A percentile compares a stretch with the other conserved stretches of the same genome.
phyloP scores from a whole-genome alignment of 2,797 vertebrate genomes.

The Periophthalmus magnuspinnatus region DNA sequence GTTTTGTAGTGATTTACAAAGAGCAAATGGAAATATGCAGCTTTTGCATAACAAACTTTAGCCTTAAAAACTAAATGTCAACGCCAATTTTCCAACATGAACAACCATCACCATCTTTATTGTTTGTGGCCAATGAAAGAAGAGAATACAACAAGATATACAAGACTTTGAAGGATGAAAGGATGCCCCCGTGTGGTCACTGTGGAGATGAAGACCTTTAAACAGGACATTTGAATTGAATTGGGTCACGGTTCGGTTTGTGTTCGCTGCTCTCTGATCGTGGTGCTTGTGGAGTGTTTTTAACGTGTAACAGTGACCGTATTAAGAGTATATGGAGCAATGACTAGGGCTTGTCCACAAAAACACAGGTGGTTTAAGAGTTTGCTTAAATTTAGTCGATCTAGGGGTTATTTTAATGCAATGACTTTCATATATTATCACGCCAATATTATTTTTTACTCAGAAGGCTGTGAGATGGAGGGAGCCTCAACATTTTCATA shows the following conservation, averaged over 20 bases:
- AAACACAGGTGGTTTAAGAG: not conserved
- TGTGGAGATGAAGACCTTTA: not conserved
- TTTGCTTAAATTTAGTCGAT: not conserved
- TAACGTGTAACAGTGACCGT: slow-evolving; percentile 7
- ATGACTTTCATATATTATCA: too few relatives aligned
- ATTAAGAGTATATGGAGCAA: not conserved
- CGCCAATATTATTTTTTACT: too few relatives aligned
- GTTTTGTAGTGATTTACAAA: not conserved
- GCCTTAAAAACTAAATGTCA: not conserved
- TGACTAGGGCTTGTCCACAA: not conserved
- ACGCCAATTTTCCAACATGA: not conserved
- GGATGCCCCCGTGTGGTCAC: not conserved
- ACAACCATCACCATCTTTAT: not conserved
- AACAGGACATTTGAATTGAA: not conserved
- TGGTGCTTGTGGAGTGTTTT: slow-evolving; percentile 13
- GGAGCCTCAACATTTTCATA: too few relatives aligned
- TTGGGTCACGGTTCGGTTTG: not conserved
- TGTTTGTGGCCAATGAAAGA: not conserved
- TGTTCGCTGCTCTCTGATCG: slow-evolving; percentile 8
- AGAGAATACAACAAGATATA: not conserved
- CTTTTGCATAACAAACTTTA: not conserved
- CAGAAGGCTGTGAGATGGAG: too few relatives aligned
- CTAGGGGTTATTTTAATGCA: too few relatives aligned
- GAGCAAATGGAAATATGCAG: not conserved
- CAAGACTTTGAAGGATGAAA: not conserved